Conservation (phyloP, 53 echinoderm and acorn worm genomes). For the Holothuria scabra region DNA sequence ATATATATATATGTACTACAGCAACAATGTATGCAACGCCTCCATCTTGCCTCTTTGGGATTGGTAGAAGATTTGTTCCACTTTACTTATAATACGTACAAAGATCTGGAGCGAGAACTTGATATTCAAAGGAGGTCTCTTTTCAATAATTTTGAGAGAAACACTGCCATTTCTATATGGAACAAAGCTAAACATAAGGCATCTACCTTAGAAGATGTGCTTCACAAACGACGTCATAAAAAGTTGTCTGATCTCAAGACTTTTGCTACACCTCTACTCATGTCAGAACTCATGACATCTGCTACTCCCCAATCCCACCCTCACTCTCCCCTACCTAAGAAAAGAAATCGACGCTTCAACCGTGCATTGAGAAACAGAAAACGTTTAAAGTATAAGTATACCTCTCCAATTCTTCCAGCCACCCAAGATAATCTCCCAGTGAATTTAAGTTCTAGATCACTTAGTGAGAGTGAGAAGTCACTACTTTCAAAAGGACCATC, state of each 20-base stretch:
- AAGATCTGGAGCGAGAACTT: background rate
- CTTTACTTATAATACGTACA: background rate
- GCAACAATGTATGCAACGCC: background rate
- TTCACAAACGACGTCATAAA: background rate
- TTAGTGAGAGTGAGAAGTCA: background rate
- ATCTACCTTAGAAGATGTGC: background rate
- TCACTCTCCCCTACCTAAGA: too few relatives aligned
- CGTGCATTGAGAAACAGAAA: background rate
- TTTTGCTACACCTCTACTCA: background rate
- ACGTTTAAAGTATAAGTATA: background rate
- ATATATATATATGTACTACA: too few relatives aligned
- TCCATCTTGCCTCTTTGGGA: background rate
- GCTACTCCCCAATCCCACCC: too few relatives aligned
- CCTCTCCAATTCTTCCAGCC: background rate
- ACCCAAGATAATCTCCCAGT: background rate
- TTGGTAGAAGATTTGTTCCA: background rate
- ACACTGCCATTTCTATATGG: background rate
- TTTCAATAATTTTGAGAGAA: background rate
- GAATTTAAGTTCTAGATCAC: background rate
- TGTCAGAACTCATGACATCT: too few relatives aligned
- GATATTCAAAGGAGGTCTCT: background rate
- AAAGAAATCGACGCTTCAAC: constrained; percentile 6
- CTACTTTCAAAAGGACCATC: constrained; percentile 1
- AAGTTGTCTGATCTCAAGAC: background rate
- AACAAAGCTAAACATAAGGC: constrained; percentile 1